phyloP scores from a whole-genome alignment of 2,113 vertebrate genomes.

The Vidua chalybeata region DNA sequence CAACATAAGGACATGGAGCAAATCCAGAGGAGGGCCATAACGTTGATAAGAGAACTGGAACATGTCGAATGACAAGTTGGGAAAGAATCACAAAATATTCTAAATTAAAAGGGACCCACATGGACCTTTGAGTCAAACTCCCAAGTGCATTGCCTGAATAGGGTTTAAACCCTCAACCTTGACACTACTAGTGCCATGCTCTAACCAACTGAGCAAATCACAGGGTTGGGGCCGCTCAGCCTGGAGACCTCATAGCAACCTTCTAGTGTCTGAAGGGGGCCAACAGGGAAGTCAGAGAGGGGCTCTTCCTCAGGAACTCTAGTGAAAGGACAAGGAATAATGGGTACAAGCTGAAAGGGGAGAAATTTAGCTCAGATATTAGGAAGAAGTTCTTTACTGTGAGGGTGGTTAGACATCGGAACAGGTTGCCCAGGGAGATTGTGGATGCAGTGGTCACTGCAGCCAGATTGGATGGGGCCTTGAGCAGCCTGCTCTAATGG shows the following conservation, averaged over 20 bases:
- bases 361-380: background rate
- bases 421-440: background rate
- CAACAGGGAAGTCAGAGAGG: background rate
- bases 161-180: background rate
- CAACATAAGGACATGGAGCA: no score
- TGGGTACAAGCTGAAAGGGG: background rate
- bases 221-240: background rate
- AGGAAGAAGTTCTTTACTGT: background rate
- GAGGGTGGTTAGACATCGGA: background rate
- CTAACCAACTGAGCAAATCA: background rate
- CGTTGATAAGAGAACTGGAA: background rate
- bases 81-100: background rate
- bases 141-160: background rate
- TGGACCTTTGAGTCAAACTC: background rate
- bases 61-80: background rate
- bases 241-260: background rate
- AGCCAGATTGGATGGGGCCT: background rate
- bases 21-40: background rate
- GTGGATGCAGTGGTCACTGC: background rate
- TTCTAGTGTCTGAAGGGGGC: background rate
- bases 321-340: background rate
- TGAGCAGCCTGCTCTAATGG: background rate
- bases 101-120: background rate
- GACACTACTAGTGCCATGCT: background rate
- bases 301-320: background rate